These are phyloP conservation scores for Baccha elongata DNA, from an alignment of 2,888 invertebrate species.

Conservation along the genomic window DNA sequence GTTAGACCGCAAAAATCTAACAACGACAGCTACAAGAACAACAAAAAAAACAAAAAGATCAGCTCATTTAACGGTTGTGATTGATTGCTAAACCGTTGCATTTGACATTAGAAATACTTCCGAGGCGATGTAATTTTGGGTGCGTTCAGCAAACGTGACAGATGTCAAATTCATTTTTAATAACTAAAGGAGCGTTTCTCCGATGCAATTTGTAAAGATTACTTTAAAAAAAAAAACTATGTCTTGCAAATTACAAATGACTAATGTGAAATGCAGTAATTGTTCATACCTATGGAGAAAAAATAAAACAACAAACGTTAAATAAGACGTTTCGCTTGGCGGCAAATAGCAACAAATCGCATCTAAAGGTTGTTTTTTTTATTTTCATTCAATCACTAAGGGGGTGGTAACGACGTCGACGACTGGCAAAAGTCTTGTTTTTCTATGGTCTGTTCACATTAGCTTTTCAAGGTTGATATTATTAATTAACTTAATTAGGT, in stretches of 20 bases:
- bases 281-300: constrained; percentile 26
- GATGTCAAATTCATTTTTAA: constrained; percentile 33
- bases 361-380: constrained; percentile 2
- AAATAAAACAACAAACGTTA: constrained; percentile 25
- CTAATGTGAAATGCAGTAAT: constrained; percentile 42
- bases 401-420: not conserved
- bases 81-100: constrained; percentile 49
- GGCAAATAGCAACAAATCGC: constrained; percentile 35
- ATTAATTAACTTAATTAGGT: constrained; percentile 63
- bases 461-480: constrained; percentile 55
- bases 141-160: constrained; percentile 54
- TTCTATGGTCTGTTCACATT: constrained; percentile 57
- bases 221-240: constrained; percentile 10
- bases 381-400: constrained; percentile 13
- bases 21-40: not conserved
- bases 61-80: constrained; percentile 11
- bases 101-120: constrained; percentile 41
- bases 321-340: constrained; percentile 57
- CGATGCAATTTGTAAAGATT: constrained; percentile 30
- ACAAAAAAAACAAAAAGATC: not conserved
- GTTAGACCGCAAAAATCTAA: constrained; percentile 27
- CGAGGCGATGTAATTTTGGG: not conserved
- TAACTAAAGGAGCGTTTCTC: constrained; percentile 11
- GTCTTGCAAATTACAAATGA: constrained; percentile 29
- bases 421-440: constrained; percentile 31